These are phyloP conservation scores for Drosophila hydei DNA, from an alignment of 1,140 invertebrate species.

Conservation along the genomic window DNA sequence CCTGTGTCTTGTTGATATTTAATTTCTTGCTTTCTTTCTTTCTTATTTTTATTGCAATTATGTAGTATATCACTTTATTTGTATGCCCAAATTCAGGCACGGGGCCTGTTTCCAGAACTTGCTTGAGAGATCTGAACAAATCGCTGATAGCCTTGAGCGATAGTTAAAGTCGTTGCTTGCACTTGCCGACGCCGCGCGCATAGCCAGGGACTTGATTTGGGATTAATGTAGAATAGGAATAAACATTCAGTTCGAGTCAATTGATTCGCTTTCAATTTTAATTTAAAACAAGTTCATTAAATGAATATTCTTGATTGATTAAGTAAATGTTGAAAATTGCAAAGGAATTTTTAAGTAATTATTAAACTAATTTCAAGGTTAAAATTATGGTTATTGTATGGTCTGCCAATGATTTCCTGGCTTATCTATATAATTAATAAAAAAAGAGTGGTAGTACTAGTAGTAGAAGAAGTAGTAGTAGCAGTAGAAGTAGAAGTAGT, in stretches of 20 bases:
- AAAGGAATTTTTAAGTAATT: too few species aligned
- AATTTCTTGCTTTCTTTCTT: not conserved
- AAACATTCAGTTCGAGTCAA: not conserved
- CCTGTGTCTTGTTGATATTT: not conserved
- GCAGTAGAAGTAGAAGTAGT: not conserved
- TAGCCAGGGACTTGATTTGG: not conserved
- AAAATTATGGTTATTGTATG: too few species aligned
- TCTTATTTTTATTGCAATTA: constrained; percentile 14
- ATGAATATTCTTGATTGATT: too few species aligned
- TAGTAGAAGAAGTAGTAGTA: not conserved
- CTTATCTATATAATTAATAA: too few species aligned
- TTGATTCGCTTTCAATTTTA: constrained; percentile 25
- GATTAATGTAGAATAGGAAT: not conserved
- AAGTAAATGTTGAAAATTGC: too few species aligned
- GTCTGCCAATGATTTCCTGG: too few species aligned
- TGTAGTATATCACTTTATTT: constrained; percentile 8
- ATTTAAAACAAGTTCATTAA: not conserved
- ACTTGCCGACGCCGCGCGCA: constrained; percentile 21
- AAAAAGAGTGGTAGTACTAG: not conserved
- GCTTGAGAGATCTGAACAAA: constrained; percentile 24
- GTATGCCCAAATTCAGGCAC: constrained; percentile 5
- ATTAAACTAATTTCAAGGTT: too few species aligned
- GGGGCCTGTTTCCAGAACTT: constrained; percentile 10
- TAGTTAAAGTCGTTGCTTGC: constrained; percentile 27
- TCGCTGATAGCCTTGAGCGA: constrained; percentile 49